Base-by-base conservation (phyloP, 2,797 vertebrate species). In the Dermochelys coriacea region DNA sequence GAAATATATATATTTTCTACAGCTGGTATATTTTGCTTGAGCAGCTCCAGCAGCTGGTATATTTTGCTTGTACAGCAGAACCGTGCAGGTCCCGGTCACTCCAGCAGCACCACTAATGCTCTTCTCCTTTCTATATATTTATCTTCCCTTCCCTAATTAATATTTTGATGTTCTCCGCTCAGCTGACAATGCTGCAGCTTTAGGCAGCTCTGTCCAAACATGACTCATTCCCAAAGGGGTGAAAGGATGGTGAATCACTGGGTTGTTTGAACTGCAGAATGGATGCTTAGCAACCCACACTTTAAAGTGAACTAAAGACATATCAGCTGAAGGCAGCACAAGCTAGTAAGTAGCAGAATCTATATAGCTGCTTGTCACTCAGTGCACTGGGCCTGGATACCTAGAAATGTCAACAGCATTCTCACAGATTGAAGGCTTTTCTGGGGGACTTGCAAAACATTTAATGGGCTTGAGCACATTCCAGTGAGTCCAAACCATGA, bases 141-240 rank as follows among this genome's bases (percentile, higher is more conserved):
- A 2, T 83, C 86, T 87, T 57, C 37, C 57, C 47, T 80, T 90
- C 80, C 21, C 3, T 87, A 41, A 50, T 74, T 57, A 37, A 71
- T 75, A 45, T 52, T 80, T 49, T 82, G 82, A 55, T 77, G 86
- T 61, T 80, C 86, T 84, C 0, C 0, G 21, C 71, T 59, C 85
- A 19, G 55, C 79, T 55, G 77, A 61, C 83, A 85, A 78, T 82
- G 71, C 55, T 81, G 31, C 64, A 54, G 55, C 55, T 85, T 83
- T 64, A n/a, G 34, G 75, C 37, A 78, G 27, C 82, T 94, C 50
- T 41, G 68, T 78, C 41, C 21, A 27, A 47, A 51, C 4, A 1
- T 87, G 89, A 95, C 51, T 96, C 93, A 96, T 54, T 31, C 27
- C 77, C 71, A 74, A 64, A 47, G 41, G 37, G 80, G 86, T 86